Evolutionary conservation across 2,888 invertebrate species (phyloP), one percentile per base, ranked within the genome.

Genomic region (Spatulosminthurus flaviceps): DNA sequence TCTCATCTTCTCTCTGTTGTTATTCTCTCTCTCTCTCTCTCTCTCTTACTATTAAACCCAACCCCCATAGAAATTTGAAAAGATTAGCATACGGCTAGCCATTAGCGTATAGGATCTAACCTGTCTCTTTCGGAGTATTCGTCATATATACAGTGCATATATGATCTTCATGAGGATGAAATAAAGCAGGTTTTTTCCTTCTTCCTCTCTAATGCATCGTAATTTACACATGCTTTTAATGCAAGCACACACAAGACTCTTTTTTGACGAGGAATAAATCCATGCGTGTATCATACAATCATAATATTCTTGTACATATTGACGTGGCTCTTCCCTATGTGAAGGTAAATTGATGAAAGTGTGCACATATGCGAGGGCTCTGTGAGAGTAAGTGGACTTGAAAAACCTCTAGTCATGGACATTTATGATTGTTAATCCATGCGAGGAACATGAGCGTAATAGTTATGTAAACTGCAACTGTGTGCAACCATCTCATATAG

Each of bases 121-220:
- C 64, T 64, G 64, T 64, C 64, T 64, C 64, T 22, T 64, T 22
- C 64, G 22, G 4, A 5, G 19, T 21, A 5, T 16, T 60, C 60
- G 19, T 21, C 19, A n/a, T n/a, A n/a, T n/a, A n/a, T n/a, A n/a
- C n/a, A n/a, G n/a, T n/a, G n/a, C n/a, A n/a, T n/a, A n/a, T n/a
- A n/a, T n/a, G n/a, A n/a, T n/a, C n/a, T n/a, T 64, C 64, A 64
- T 64, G 64, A 71, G 70, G n/a, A 60, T 28, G 74, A 61, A 74
- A 74, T 74, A 74, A 74, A 74, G 74, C 74, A 74, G 64, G 74
- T 74, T 74, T 74, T 29, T 64, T 22, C 26, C 64, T n/a, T n/a
- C 64, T 26, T 64, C 64, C 24, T 26, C 64, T 64, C 64, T 64
- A 64, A 64, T 64, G 64, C 24, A 64, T 64, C 64, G 64, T 64